Conservation (phyloP, 2,888 invertebrate species). For the Nemapogon koenigi region DNA sequence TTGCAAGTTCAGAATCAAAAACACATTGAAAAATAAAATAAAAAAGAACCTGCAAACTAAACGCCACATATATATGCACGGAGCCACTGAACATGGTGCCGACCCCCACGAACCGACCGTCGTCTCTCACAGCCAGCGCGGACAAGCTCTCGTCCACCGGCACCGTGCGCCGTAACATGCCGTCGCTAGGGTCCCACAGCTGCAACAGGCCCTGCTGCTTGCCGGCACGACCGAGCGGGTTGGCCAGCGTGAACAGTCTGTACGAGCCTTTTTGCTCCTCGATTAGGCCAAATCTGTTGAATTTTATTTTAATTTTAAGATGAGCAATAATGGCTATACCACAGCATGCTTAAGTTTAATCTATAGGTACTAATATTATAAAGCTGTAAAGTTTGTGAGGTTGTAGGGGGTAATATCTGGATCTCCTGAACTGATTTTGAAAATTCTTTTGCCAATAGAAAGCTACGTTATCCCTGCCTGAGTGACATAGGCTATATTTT, state of each 20-base stretch:
- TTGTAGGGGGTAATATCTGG: no score
- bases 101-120: constrained; percentile 90
- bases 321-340: no score
- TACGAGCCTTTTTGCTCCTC: constrained; percentile 70
- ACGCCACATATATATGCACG: constrained; percentile 88
- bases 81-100: constrained; percentile 95
- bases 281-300: constrained; percentile 70
- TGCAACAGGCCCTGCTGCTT: constrained; percentile 78
- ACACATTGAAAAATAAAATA: background rate
- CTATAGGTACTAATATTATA: no score
- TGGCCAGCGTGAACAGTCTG: constrained; percentile 80
- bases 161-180: constrained; percentile 61
- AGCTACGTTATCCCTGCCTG: no score
- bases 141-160: constrained; percentile 78
- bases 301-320: no score
- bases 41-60: constrained; percentile 82
- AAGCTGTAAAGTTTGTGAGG: no score
- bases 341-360: no score
- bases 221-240: constrained; percentile 77
- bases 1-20: no score
- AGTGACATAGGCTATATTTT: no score
- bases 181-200: constrained; percentile 74
- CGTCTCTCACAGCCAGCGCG: constrained; percentile 86
- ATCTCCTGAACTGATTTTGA: no score
- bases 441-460: no score